Evolutionary conservation across 2,888 invertebrate genomes (phyloP).

Genomic region (Choreutis nemorana): DNA sequence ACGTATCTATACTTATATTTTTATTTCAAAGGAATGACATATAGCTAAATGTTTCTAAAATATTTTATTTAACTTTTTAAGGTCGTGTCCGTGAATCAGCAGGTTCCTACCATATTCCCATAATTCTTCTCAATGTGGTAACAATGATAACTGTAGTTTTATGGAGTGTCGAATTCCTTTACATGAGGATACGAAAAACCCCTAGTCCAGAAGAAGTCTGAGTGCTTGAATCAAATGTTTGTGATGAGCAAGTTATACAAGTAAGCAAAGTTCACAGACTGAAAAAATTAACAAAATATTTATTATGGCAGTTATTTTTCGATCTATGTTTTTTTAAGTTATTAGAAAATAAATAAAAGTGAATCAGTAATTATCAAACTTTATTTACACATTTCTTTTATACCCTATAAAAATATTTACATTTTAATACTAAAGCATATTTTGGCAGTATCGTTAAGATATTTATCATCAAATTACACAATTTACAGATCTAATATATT

Average conservation of each 20-base stretch:
- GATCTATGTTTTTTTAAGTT: constrained; percentile 1
- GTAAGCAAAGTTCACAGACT: not conserved
- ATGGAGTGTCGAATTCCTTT: constrained; percentile 65
- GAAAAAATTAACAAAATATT: constrained; percentile 5
- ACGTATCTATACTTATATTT: no score
- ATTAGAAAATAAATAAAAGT: constrained; percentile 9
- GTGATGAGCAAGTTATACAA: not conserved
- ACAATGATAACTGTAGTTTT: constrained; percentile 65
- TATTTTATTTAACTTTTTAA: no score
- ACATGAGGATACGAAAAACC: constrained; percentile 34
- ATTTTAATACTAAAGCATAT: constrained; percentile 3
- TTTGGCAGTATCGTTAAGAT: constrained; percentile 6
- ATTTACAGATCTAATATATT: no score
- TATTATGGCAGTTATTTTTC: no score
- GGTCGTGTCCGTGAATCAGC: constrained; percentile 68
- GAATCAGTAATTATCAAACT: constrained; percentile 3
- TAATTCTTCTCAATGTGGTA: constrained; percentile 68
- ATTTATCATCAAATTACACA: no score
- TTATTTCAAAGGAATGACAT: no score
- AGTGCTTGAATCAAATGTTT: not conserved
- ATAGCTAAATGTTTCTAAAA: no score
- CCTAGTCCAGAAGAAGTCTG: constrained; percentile 11
- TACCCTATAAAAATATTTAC: no score
- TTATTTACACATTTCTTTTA: no score
- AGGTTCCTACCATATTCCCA: constrained; percentile 67